Conservation (phyloP, 1,140 invertebrate species). For the Drosophila navojoa region DNA sequence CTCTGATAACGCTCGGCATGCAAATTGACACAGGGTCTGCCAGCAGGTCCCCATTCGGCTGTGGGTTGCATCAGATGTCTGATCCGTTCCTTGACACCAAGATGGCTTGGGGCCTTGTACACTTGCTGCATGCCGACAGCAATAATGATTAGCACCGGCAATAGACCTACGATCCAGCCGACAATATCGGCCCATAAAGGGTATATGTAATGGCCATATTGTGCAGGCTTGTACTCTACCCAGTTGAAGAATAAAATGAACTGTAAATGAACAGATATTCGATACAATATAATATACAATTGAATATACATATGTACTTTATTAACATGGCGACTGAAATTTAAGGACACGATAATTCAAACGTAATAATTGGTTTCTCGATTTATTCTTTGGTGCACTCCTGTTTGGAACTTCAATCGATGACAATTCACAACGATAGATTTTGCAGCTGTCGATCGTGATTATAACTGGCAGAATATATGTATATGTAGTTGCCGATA, state of each 20-base stretch:
- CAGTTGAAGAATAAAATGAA: conserved; percentile 93
- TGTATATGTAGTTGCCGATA: too few species aligned
- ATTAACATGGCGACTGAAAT: too few species aligned
- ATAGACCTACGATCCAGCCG: conserved; percentile 90
- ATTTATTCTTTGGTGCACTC: too few species aligned
- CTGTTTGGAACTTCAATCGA: too few species aligned
- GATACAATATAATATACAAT: too few species aligned
- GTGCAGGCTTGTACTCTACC: conserved; percentile 91
- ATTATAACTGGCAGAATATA: too few species aligned
- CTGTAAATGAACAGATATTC: conserved; percentile 82
- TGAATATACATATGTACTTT: too few species aligned
- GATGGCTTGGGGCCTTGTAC: conserved; percentile 85
- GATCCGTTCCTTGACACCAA: conserved; percentile 85
- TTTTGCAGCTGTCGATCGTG: too few species aligned
- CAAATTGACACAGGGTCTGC: conserved; percentile 76
- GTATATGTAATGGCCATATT: conserved; percentile 90
- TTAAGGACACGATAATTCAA: too few species aligned
- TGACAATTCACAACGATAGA: too few species aligned
- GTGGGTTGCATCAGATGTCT: conserved; percentile 78
- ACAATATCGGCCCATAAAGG: conserved; percentile 90
- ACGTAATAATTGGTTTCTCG: too few species aligned
- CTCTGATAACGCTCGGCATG: conserved; percentile 77
- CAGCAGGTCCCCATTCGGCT: conserved; percentile 85
- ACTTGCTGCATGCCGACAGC: conserved; percentile 87
- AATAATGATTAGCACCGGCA: conserved; percentile 89